A percentile compares a stretch with the other conserved stretches of the same genome.
These are phyloP conservation scores for Myotis brandtii DNA, from an alignment of 2,113 vertebrate genomes.

Conservation along the genomic window DNA sequence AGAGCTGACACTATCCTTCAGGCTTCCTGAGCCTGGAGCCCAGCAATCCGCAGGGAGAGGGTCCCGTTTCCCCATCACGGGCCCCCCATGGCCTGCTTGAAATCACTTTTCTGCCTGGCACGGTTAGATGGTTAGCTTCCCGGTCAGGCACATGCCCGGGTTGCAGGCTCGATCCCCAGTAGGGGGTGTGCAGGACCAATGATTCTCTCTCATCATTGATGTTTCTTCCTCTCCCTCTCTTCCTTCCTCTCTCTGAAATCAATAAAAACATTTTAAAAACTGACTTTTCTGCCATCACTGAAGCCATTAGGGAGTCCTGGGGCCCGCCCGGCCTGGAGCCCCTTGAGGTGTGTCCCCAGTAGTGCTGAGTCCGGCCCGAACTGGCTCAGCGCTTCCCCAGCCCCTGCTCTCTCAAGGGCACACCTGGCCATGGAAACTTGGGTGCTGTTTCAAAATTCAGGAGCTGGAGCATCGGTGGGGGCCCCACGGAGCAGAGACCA, in stretches of 20 bases:
- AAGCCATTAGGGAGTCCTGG: background rate
- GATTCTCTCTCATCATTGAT: too few species aligned
- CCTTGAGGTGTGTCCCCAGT: background rate
- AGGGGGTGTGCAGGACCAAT: too few species aligned
- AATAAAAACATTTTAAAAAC: too few species aligned
- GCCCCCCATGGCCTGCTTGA: accelerated
- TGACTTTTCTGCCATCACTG: background rate
- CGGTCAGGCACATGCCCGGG: too few species aligned
- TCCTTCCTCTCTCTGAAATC: too few species aligned
- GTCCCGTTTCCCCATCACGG: accelerated
- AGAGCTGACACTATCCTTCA: accelerated
- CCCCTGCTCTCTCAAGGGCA: background rate
- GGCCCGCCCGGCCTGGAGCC: background rate
- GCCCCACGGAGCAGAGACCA: background rate
- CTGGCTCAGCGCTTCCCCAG: background rate
- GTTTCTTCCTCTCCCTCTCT: too few species aligned
- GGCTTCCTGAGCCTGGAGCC: background rate
- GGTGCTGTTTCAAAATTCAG: background rate
- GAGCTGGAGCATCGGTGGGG: background rate
- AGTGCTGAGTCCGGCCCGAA: background rate
- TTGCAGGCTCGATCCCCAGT: too few species aligned
- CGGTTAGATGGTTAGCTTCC: too few species aligned
- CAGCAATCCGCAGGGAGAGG: background rate
- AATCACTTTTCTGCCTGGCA: background rate
- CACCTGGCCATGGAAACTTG: background rate